These are phyloP conservation scores for Propithecus perrieri DNA, from an alignment of 2,797 vertebrate species.

Conservation along the genomic window DNA sequence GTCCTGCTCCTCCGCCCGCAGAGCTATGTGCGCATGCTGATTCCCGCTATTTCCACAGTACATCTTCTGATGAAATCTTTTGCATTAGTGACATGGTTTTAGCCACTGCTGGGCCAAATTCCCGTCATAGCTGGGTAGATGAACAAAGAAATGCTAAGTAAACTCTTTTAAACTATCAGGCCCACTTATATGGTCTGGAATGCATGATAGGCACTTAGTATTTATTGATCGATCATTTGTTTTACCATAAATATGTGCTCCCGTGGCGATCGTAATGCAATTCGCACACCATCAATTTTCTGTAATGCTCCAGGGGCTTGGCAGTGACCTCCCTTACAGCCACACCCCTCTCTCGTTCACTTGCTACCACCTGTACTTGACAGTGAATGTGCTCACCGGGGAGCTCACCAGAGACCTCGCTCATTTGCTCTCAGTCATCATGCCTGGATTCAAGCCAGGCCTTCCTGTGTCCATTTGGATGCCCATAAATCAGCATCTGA, in stretches of 20 bases:
- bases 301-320: neutral
- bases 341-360: neutral
- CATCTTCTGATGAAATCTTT: neutral
- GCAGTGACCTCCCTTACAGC: neutral
- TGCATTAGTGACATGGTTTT: neutral
- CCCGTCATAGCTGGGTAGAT: neutral
- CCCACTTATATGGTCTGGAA: neutral
- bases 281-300: neutral
- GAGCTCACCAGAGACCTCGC: neutral
- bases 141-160: conserved; percentile 26
- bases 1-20: neutral
- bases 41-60: neutral
- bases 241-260: conserved; percentile 38
- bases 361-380: neutral
- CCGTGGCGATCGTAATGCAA: neutral
- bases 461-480: neutral
- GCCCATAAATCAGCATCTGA: neutral
- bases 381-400: neutral
- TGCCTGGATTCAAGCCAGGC: neutral
- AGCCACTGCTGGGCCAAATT: neutral
- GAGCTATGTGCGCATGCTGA: no score
- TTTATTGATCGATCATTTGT: conserved; percentile 35
- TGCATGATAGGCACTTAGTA: neutral
- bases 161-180: conserved; percentile 13
- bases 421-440: neutral